Evolutionary conservation across 2,797 vertebrate species (phyloP).

Genomic region (Girardinus metallicus): DNA sequence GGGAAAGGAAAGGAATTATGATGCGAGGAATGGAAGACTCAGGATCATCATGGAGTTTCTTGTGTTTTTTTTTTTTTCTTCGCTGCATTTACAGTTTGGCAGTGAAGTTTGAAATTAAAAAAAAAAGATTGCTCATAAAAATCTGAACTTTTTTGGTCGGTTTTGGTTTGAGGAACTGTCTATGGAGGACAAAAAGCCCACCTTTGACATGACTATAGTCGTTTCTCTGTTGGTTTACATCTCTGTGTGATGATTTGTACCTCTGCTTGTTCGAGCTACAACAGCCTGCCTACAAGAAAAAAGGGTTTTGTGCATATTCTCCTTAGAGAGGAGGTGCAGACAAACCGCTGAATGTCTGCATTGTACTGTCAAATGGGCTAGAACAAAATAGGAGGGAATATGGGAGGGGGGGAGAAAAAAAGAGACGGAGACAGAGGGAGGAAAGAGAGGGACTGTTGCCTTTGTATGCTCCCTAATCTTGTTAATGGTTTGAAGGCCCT

Average conservation of each 20-base stretch:
- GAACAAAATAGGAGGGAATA: conserved; percentile 75
- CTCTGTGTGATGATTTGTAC: conserved; percentile 24
- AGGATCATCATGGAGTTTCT: background rate
- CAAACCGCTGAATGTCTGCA: conserved; percentile 73
- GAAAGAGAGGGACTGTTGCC: conserved; percentile 55
- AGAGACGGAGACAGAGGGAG: conserved; percentile 42
- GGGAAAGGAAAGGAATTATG: background rate
- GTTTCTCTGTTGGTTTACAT: conserved; percentile 49
- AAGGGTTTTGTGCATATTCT: conserved; percentile 56
- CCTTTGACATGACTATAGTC: conserved; percentile 39
- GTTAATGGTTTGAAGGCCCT: conserved; percentile 79
- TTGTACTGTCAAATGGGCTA: conserved; percentile 86
- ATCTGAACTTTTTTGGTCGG: background rate
- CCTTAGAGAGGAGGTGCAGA: conserved; percentile 63
- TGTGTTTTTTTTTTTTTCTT: background rate
- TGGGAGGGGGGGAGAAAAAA: background rate
- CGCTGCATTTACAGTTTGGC: background rate
- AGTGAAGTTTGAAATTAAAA: conserved; percentile 7
- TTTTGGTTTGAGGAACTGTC: background rate
- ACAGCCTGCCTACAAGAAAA: conserved; percentile 18
- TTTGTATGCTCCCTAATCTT: conserved; percentile 79
- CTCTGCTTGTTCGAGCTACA: conserved; percentile 5
- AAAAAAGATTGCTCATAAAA: background rate
- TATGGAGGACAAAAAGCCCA: background rate
- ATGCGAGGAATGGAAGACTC: background rate